Evolutionary conservation across 1,140 invertebrate genomes (phyloP), one percentile per base, ranked within the genome.

Genomic region (Geopemphigus sp.): DNA sequence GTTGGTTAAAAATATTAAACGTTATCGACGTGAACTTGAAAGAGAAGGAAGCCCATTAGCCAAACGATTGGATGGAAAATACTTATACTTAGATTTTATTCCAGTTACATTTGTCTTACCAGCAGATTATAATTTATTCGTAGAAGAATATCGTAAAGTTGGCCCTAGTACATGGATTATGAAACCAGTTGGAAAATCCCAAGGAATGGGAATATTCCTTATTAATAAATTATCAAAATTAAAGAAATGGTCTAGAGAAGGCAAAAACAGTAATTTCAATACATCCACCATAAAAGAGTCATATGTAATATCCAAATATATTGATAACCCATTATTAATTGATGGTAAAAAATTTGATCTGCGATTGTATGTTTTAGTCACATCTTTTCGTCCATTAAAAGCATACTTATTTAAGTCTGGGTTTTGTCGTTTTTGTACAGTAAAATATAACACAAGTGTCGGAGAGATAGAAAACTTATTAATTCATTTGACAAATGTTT

Each of bases 131-230:
- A 97, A 96, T 84, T 92, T 97, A 89, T 97, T 98, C 86, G 94
- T 96, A 0, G 95, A 98, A 85, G 95, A 98, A 84, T 98, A 97
- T 85, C 86, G 92, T 59, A 96, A 95, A 85, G 93, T 93, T 81
- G 95, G 95, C 0, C 91, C 94, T 82, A 94, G 93, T 81, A 97
- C 95, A 0, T 98, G 95, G 95, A 98, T 98, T 81, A 97, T 98
- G 94, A 98, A 98, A 85, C 96, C 96, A 0, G 96, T 94, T 84
- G 95, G 95, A 24, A 93, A 95, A 85, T 95, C 94, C 12, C 94
- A 95, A 85, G 93, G 93, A 1, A 89, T 92, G 10, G 93, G 94
- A 12, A 95, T 95, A 82, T 95, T 95, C 84, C 86, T 95, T 0
- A 94, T 95, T 82, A 95, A 95, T 83, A 95, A 95, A 86, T 85